A percentile compares a stretch with the other conserved stretches of the same genome.
phyloP scores from a whole-genome alignment of 2,888 invertebrate genomes.

The Ceramica pisi region DNA sequence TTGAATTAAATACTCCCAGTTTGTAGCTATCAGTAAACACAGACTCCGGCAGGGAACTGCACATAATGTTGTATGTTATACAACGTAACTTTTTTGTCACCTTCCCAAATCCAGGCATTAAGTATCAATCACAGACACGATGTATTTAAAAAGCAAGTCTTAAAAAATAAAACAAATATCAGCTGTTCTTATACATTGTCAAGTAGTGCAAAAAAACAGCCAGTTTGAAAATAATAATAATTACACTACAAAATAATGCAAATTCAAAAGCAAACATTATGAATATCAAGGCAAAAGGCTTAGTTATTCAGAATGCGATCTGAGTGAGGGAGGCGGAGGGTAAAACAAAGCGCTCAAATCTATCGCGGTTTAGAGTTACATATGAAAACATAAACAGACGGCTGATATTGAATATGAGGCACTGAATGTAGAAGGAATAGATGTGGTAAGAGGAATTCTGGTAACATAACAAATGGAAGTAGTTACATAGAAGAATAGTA shows the following conservation, averaged over 20 bases:
- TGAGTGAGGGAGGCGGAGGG: slow-evolving; percentile 41
- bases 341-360: slow-evolving; percentile 68
- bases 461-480: background rate
- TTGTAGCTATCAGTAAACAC: too few species aligned
- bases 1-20: too few species aligned
- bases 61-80: too few species aligned
- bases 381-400: slow-evolving; percentile 68
- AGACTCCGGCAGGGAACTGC: too few species aligned
- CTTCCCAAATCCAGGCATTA: too few species aligned
- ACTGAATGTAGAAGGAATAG: slow-evolving; percentile 36
- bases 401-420: slow-evolving; percentile 67
- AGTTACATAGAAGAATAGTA: background rate
- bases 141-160: too few species aligned
- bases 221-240: slow-evolving; percentile 8
- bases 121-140: too few species aligned
- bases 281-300: slow-evolving; percentile 46
- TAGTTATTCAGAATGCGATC: slow-evolving; percentile 45
- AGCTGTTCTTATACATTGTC: background rate
- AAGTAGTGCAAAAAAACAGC: background rate
- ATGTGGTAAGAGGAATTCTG: slow-evolving; percentile 30
- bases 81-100: too few species aligned
- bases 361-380: slow-evolving; percentile 75
- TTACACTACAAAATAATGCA: slow-evolving; percentile 12
- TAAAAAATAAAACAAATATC: too few species aligned
- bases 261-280: slow-evolving; percentile 48